Evolutionary conservation across 2,113 vertebrate genomes (phyloP).

Genomic region (Mastomys natalensis): DNA sequence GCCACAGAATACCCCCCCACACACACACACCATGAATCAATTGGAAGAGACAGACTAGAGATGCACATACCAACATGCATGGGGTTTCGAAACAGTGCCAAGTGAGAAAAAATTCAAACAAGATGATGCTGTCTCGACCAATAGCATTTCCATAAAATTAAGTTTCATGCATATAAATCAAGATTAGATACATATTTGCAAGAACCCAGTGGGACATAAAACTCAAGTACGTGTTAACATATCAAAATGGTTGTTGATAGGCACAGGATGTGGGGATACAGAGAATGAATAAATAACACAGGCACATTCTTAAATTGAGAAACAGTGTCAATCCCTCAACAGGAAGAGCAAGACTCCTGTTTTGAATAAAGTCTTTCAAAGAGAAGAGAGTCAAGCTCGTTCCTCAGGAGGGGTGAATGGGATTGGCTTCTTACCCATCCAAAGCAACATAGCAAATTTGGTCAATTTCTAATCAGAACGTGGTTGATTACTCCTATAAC

Average conservation of each 20-base stretch:
- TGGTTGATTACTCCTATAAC: not conserved
- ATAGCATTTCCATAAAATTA: not conserved
- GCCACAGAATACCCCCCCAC: not conserved
- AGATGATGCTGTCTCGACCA: not conserved
- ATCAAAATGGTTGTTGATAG: not conserved
- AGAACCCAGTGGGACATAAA: not conserved
- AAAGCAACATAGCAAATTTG: not conserved
- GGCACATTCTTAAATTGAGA: not conserved
- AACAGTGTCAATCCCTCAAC: not conserved
- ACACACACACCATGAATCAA: not conserved
- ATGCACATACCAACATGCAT: not conserved
- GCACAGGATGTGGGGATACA: not conserved
- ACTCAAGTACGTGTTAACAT: not conserved
- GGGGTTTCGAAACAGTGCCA: not conserved
- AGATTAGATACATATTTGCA: slow-evolving; percentile 9
- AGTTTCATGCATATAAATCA: not conserved
- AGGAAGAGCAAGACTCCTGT: not conserved
- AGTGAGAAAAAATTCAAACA: not conserved
- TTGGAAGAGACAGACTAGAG: not conserved
- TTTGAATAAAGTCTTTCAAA: not conserved
- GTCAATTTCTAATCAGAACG: not conserved
- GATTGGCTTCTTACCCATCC: not conserved
- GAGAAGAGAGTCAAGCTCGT: not conserved
- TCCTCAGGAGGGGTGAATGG: not conserved
- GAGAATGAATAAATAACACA: slow-evolving; percentile 70